These are phyloP conservation scores for Anomalospiza imberbis DNA, from an alignment of 2,797 vertebrate species.

Conservation along the genomic window DNA sequence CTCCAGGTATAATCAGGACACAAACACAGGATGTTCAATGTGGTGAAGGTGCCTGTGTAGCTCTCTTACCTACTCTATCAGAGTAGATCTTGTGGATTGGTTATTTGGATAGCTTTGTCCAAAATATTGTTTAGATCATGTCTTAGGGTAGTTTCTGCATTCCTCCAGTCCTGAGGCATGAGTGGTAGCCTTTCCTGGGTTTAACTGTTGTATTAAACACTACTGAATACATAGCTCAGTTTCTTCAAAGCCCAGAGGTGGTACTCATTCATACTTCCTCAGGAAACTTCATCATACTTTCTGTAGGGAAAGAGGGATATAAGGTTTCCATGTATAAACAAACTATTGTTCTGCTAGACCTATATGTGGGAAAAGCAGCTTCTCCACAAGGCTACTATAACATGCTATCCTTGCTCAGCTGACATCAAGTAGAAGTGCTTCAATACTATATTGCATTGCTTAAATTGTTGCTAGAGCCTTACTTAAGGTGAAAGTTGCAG, in stretches of 20 bases:
- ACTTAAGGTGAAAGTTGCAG: neutral
- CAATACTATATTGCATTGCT: neutral
- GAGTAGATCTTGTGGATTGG: neutral
- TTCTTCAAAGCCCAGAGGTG: neutral
- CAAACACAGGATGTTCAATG: rapidly evolving
- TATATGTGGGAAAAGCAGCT: neutral
- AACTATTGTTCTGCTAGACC: neutral
- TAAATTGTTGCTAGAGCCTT: too few species aligned
- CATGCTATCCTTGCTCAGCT: neutral
- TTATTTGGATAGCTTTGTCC: neutral
- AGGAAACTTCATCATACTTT: neutral
- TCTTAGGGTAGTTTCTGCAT: neutral
- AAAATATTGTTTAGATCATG: neutral
- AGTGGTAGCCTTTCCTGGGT: neutral
- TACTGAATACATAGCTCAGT: neutral
- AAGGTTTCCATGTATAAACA: neutral
- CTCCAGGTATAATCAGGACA: neutral
- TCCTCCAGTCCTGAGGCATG: neutral
- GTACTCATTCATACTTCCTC: neutral
- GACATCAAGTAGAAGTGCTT: neutral
- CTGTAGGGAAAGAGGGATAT: neutral
- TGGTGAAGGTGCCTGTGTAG: neutral
- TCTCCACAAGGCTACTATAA: neutral
- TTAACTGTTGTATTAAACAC: neutral
- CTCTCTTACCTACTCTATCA: too few species aligned